Base-by-base conservation (phyloP, 2,113 vertebrate species). In the Ceyx melanurus region DNA sequence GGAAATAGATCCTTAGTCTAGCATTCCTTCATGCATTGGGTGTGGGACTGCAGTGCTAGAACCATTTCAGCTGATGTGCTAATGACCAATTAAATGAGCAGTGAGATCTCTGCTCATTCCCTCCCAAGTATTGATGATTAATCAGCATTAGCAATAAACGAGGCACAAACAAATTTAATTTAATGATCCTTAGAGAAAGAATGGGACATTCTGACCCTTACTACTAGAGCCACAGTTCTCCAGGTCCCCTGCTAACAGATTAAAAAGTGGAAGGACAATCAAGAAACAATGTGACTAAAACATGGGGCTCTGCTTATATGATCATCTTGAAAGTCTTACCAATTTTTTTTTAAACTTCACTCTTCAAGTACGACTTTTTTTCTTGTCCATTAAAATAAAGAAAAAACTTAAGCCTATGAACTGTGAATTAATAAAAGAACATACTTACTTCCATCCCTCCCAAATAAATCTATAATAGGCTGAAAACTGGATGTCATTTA, bases 1-100 rank as follows among this genome's bases (percentile, higher is more conserved):
- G 61, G 73, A 91, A 94, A 90, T 13, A 81, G 78, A 81, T 23
- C 18, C 62, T 91, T 17, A 89, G 68, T 61, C 42, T 86, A 65
- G 26, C 67, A 88, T 85, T 91, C 53, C 71, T 80, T 84, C 82
- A 22, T 66, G 53, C 60, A 33, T 29, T 0, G 5, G 17, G 8
- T n/a, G 60, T 33, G 57, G 51, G 37, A 62, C 21, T 88, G 76
- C 28, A 84, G 15, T 16, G 53, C 79, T 77, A 80, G 75, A 82
- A 74, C 20, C 1, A 0, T 68, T 77, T 80, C 0, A 0, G 64
- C 23, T 91, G 40, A 65, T n/a, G 11, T 22, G 42, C 20, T 65
- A 58, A 77, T 17, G 29, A 50, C 35, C 18, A 82, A 64, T 67
- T 80, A 85, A 87, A 87, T 22, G 18, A 79, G 18, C 28, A 79